Evolutionary conservation across 1,140 invertebrate genomes (phyloP).

Genomic region (Aphidius ervi): DNA sequence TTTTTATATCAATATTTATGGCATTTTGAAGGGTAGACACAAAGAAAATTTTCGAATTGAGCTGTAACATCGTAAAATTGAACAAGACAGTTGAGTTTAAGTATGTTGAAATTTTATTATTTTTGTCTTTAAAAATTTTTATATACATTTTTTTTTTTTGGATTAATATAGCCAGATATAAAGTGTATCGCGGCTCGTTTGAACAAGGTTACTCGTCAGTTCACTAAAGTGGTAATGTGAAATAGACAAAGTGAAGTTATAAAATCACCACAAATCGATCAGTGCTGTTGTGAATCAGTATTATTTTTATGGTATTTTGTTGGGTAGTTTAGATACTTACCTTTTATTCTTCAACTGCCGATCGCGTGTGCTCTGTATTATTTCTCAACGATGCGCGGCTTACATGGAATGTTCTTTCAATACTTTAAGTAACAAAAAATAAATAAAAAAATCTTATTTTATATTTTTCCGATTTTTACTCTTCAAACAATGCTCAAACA

Average conservation of each 20-base stretch:
- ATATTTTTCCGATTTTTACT: too few relatives aligned
- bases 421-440: too few relatives aligned
- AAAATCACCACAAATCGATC: constrained; percentile 52
- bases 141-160: constrained; percentile 42
- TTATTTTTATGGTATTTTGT: constrained; percentile 8
- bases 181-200: constrained; percentile 46
- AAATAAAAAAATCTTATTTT: too few relatives aligned
- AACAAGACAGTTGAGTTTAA: not conserved
- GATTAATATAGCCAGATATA: constrained; percentile 42
- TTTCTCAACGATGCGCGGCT: not conserved
- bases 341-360: not conserved
- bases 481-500: too few relatives aligned
- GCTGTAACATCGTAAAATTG: not conserved
- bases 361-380: not conserved
- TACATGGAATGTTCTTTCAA: not conserved
- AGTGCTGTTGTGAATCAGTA: not conserved
- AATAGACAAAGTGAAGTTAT: constrained; percentile 44
- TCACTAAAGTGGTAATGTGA: constrained; percentile 10
- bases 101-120: not conserved
- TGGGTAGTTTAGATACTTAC: not conserved
- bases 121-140: constrained; percentile 23
- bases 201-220: constrained; percentile 30
- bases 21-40: too few relatives aligned
- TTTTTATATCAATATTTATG: too few relatives aligned
- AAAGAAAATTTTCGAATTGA: too few relatives aligned